These are phyloP conservation scores for Choloepus hoffmanni DNA, from an alignment of 2,113 vertebrate genomes.

Conservation along the genomic window DNA sequence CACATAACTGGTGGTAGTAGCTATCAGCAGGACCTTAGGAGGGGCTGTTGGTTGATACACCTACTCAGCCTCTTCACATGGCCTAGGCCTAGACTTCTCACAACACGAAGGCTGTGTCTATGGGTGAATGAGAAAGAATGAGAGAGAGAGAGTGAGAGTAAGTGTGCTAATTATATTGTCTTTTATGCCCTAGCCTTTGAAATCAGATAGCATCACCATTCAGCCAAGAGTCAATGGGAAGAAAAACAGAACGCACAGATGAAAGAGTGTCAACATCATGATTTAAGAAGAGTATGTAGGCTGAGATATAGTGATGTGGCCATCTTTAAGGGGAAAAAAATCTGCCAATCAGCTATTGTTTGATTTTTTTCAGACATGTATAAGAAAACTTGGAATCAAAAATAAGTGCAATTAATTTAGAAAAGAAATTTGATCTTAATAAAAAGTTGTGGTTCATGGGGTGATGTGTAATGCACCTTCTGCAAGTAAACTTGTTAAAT, in stretches of 20 bases:
- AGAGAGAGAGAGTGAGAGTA: neutral
- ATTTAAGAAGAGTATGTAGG: neutral
- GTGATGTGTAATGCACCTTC: neutral
- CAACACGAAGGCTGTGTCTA: neutral
- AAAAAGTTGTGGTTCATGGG: neutral
- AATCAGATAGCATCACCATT: neutral
- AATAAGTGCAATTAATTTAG: slow-evolving; percentile 36
- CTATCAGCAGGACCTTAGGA: neutral
- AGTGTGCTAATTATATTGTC: neutral
- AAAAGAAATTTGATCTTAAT: slow-evolving; percentile 5
- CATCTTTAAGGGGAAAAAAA: neutral
- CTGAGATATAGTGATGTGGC: neutral
- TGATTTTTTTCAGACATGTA: neutral
- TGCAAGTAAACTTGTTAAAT: neutral
- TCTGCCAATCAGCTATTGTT: neutral
- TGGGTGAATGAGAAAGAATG: neutral
- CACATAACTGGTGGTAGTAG: neutral
- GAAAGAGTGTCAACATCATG: neutral
- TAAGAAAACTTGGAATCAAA: slow-evolving; percentile 31
- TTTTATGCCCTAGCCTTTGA: neutral
- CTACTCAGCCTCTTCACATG: neutral
- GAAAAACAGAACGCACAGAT: slow-evolving; percentile 1
- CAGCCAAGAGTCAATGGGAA: neutral
- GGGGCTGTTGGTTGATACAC: neutral
- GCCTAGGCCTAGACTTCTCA: neutral